phyloP scores from a whole-genome alignment of 2,888 invertebrate species.

The Oscheius onirici region DNA sequence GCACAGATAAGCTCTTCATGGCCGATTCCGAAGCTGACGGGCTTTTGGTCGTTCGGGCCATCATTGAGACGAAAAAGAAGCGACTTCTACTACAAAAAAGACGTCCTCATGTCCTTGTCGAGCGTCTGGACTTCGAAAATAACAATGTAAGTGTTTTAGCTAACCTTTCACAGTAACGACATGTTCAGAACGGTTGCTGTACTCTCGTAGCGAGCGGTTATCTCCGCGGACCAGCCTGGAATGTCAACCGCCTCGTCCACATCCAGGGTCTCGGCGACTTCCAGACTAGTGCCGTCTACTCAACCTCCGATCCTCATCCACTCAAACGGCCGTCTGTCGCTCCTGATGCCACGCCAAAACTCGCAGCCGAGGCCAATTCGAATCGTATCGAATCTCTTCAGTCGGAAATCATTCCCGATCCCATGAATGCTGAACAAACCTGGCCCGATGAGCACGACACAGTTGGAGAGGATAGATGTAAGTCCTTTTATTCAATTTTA shows the following conservation, averaged over 20 bases:
- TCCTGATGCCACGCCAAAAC: slow-evolving; percentile 1
- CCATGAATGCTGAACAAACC: slow-evolving; percentile 94
- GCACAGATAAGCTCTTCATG: slow-evolving; percentile 84
- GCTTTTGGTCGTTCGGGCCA: slow-evolving; percentile 81
- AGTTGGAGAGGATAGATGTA: slow-evolving; percentile 43
- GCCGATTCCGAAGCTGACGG: slow-evolving; percentile 79
- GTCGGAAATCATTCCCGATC: slow-evolving; percentile 77
- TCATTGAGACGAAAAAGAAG: slow-evolving; percentile 85
- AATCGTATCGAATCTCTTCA: slow-evolving; percentile 78
- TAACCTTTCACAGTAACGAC: not conserved
- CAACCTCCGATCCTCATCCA: slow-evolving; percentile 51
- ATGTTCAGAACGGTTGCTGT: slow-evolving; percentile 48
- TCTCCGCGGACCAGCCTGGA: slow-evolving; percentile 83
- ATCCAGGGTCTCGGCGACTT: slow-evolving; percentile 92
- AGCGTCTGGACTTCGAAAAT: slow-evolving; percentile 79
- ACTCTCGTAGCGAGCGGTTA: slow-evolving; percentile 82
- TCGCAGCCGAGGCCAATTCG: slow-evolving; percentile 38
- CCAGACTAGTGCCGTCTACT: slow-evolving; percentile 80
- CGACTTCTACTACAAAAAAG: slow-evolving; percentile 81
- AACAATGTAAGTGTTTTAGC: slow-evolving; percentile 31
- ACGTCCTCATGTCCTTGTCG: slow-evolving; percentile 86
- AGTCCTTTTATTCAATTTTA: not conserved
- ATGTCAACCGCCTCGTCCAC: slow-evolving; percentile 88
- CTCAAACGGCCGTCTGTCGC: slow-evolving; percentile 34
- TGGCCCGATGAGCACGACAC: slow-evolving; percentile 95